Evolutionary conservation across 1,140 invertebrate species (phyloP).

Genomic region (Thrips palmi): DNA sequence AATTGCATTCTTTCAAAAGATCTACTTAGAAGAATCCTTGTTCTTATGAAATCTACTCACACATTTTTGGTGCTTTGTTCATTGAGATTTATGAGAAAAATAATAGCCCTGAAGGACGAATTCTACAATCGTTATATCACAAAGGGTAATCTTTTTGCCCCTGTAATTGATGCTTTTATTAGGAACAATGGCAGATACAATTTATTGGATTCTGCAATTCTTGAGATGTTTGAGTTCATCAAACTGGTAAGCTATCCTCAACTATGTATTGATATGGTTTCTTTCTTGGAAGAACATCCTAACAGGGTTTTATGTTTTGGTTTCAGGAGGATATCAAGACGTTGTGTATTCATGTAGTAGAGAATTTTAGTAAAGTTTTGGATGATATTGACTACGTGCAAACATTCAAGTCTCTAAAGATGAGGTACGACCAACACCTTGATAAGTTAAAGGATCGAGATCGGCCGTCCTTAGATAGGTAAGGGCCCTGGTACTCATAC

Average conservation of each 20-base stretch:
- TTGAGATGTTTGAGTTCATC: slow-evolving; percentile 99
- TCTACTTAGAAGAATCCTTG: slow-evolving; percentile 80
- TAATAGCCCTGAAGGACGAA: slow-evolving; percentile 94
- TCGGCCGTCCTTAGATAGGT: slow-evolving; percentile 44
- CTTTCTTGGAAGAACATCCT: background rate
- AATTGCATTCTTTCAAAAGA: slow-evolving; percentile 96
- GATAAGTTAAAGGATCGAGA: slow-evolving; percentile 75
- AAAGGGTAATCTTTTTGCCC: slow-evolving; percentile 86
- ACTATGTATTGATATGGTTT: slow-evolving; percentile 4
- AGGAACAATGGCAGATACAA: slow-evolving; percentile 96
- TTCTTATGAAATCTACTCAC: slow-evolving; percentile 94
- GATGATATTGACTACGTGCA: slow-evolving; percentile 92
- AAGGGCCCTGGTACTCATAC: slow-evolving; percentile 8
- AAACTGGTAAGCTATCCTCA: slow-evolving; percentile 40
- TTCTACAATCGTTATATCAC: slow-evolving; percentile 96
- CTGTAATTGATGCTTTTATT: slow-evolving; percentile 90
- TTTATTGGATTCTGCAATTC: slow-evolving; percentile 92
- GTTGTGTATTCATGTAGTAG: slow-evolving; percentile 84
- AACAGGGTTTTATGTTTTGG: slow-evolving; percentile 10
- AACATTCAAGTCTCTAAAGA: slow-evolving; percentile 84
- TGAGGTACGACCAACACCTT: slow-evolving; percentile 86
- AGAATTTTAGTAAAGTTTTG: slow-evolving; percentile 84
- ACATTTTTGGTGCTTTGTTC: slow-evolving; percentile 95
- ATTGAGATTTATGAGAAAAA: slow-evolving; percentile 89
- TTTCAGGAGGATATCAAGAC: slow-evolving; percentile 83